phyloP scores from a whole-genome alignment of 2,113 vertebrate species.

The Eidolon helvum region DNA sequence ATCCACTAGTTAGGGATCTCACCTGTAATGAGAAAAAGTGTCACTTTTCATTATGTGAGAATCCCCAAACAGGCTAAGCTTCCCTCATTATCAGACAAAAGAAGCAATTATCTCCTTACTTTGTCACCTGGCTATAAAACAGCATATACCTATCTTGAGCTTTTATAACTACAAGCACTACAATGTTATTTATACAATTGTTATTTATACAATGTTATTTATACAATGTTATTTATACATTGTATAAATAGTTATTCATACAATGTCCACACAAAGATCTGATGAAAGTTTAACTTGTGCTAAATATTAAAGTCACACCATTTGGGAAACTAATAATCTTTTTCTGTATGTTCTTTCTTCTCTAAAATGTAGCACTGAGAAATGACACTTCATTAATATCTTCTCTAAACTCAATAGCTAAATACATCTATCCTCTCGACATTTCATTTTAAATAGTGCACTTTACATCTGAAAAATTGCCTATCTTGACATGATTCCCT shows the following conservation, averaged over 20 bases:
- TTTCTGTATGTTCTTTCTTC: background rate
- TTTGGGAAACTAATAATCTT: background rate
- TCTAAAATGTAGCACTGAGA: background rate
- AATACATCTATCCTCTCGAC: background rate
- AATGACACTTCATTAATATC: background rate
- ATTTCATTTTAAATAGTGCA: constrained; percentile 4
- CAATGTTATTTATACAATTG: background rate
- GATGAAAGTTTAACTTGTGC: background rate
- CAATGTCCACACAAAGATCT: too few species aligned
- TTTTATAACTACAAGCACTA: background rate
- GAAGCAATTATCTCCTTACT: background rate
- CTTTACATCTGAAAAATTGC: constrained; percentile 24
- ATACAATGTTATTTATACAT: too few species aligned
- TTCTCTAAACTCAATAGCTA: background rate
- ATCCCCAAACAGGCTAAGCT: background rate
- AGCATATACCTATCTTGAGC: background rate
- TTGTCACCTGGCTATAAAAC: background rate
- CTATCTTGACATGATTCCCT: background rate
- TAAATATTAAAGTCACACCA: background rate
- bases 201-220: too few species aligned
- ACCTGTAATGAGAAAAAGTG: background rate
- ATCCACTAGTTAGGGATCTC: background rate
- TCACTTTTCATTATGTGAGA: background rate
- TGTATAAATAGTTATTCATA: too few species aligned
- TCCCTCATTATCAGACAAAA: background rate